phyloP scores from a whole-genome alignment of 1,140 invertebrate genomes.

The Drosophila pruinosa region DNA sequence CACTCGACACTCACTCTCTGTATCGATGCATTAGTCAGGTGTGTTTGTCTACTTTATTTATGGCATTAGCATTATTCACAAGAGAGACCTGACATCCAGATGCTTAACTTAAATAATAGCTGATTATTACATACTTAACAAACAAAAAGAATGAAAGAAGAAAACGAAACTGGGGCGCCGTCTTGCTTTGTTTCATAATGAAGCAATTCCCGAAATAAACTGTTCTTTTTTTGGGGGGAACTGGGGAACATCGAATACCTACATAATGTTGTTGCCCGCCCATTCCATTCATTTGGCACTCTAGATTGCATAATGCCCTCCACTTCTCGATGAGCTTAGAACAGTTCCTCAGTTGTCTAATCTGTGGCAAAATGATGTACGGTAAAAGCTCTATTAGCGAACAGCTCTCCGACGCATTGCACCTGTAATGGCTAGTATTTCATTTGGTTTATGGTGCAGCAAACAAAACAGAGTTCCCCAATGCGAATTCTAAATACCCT shows the following conservation, averaged over 20 bases:
- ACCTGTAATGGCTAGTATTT: neutral
- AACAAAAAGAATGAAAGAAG: neutral
- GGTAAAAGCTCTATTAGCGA: neutral
- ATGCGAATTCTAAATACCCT: no score
- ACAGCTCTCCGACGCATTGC: neutral
- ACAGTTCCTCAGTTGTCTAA: neutral
- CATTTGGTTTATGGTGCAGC: neutral
- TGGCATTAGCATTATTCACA: conserved; percentile 9
- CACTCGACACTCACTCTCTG: no score
- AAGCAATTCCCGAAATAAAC: conserved; percentile 25
- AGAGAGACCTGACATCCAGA: neutral
- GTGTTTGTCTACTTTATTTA: conserved; percentile 1
- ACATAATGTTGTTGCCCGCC: no score
- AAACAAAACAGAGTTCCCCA: no score
- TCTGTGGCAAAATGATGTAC: neutral
- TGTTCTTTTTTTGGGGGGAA: neutral
- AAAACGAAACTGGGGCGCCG: conserved; percentile 19
- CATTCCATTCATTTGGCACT: conserved; percentile 4
- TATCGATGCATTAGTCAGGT: neutral
- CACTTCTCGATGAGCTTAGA: neutral
- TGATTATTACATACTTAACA: conserved; percentile 16
- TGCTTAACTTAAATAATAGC: conserved; percentile 14
- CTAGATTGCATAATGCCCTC: conserved; percentile 15
- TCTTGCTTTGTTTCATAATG: conserved; percentile 7
- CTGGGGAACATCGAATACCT: neutral